Conservation (phyloP, 2,113 vertebrate genomes). For the Rousettus leschenaultii region DNA sequence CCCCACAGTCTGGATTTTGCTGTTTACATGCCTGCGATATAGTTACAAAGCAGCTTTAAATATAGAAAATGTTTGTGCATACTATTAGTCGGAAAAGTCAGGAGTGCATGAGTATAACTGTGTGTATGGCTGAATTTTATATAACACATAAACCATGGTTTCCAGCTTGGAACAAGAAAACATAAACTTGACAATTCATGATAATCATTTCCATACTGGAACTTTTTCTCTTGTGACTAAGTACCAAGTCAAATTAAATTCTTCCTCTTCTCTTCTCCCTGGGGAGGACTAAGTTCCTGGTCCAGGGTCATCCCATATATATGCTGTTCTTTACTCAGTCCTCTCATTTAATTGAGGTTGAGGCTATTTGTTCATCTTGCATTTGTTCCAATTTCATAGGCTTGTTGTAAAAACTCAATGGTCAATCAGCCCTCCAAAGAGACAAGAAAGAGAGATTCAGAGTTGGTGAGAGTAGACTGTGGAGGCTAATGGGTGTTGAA, state of each 20-base stretch:
- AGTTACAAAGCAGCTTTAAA: background rate
- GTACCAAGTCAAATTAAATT: background rate
- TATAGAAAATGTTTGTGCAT: background rate
- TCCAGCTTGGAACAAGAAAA: background rate
- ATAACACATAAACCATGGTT: background rate
- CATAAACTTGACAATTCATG: background rate
- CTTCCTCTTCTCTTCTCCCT: background rate
- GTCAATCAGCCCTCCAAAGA: background rate
- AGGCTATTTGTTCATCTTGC: background rate
- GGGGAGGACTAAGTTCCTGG: background rate
- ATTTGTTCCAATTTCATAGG: background rate
- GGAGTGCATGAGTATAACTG: background rate
- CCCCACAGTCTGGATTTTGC: background rate
- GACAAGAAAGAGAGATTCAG: background rate
- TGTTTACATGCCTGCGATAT: background rate
- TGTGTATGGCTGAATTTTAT: background rate
- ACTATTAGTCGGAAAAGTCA: background rate
- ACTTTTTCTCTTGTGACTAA: constrained; percentile 4
- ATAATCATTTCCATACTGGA: background rate
- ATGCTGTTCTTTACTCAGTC: background rate
- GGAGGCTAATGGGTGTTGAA: background rate
- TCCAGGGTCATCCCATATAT: background rate
- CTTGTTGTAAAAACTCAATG: background rate
- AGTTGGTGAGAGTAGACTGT: background rate
- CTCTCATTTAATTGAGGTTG: background rate